Conservation (phyloP, 2,113 vertebrate species). For the Tragelaphus scriptus region DNA sequence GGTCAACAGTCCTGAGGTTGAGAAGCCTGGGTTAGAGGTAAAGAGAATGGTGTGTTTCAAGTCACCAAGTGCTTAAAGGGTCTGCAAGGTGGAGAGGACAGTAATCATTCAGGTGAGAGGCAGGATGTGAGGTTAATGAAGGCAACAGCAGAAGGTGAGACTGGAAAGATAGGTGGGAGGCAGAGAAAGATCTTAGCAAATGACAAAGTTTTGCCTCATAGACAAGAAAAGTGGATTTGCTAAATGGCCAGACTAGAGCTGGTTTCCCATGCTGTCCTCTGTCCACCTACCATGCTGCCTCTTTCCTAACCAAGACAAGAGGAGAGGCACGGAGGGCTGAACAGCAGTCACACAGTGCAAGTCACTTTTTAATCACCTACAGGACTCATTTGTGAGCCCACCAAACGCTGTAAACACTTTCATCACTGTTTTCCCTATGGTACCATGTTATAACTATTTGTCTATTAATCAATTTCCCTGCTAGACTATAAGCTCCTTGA, state of each 20-base stretch:
- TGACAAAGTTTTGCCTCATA: rapidly evolving
- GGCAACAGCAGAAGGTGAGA: neutral
- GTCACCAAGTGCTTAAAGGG: neutral
- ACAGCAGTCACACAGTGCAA: neutral
- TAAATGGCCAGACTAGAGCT: neutral
- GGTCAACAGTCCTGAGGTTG: neutral
- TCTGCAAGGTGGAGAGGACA: neutral
- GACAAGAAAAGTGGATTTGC: rapidly evolving
- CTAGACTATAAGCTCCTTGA: neutral
- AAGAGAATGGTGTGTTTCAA: neutral
- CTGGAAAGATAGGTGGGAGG: neutral
- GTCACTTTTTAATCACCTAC: neutral
- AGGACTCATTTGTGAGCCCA: neutral
- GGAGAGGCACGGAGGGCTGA: neutral
- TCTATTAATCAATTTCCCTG: neutral
- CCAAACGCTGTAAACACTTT: neutral
- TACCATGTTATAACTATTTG: neutral
- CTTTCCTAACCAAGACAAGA: neutral
- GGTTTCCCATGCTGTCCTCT: neutral
- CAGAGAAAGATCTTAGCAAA: neutral
- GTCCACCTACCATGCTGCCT: neutral
- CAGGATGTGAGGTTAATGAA: too few species aligned
- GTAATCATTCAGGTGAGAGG: neutral
- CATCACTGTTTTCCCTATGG: neutral
- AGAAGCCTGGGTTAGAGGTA: neutral